Evolutionary conservation across 2,797 vertebrate genomes (phyloP), one percentile per base, ranked within the genome.

Genomic region (Scomberomorus guttatus): DNA sequence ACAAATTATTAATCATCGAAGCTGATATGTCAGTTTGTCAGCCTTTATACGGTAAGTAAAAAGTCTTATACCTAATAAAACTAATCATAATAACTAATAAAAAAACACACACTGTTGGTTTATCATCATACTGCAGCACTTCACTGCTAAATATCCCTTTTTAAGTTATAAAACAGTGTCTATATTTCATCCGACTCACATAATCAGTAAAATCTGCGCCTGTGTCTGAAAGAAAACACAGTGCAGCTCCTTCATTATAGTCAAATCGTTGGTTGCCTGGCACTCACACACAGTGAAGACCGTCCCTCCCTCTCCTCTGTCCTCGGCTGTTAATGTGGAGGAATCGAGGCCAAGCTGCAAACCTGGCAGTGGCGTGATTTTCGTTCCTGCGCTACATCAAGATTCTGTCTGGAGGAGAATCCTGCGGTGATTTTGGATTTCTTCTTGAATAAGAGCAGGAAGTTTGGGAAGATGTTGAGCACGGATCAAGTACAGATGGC

Each of bases 401-500:
- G 79, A 79, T 56, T 80, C 50, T 70, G 67, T 83, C 77, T 71
- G 83, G 75, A 85, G 64, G 58, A 78, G 76, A 85, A 60, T 77
- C 83, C 80, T 59, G 65, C 14, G 1, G 77, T 78, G 63, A 78
- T 75, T 85, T 50, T 64, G 56, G 73, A 59, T 73, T 89, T 86
- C 65, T 77, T 78, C 79, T 67, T 75, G 46, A 91, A 80, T 84
- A 78, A 51, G 72, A 87, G 76, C 72, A 84, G 63, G 73, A 87
- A 14, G 69, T 79, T 72, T 83, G 72, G 60, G 56, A 77, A 81
- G 69, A 81, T 72, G 80, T 81, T 64, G 80, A 78, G 76, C 76
- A 65, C 58, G 76, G 80, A 86, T 85, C 59, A 59, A 77, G 80
- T 57, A 48, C 77, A 89, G 78, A 79, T 67, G 75, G 73, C 9